phyloP scores from a whole-genome alignment of 1,140 invertebrate species.

The Pteromalus puparum region DNA sequence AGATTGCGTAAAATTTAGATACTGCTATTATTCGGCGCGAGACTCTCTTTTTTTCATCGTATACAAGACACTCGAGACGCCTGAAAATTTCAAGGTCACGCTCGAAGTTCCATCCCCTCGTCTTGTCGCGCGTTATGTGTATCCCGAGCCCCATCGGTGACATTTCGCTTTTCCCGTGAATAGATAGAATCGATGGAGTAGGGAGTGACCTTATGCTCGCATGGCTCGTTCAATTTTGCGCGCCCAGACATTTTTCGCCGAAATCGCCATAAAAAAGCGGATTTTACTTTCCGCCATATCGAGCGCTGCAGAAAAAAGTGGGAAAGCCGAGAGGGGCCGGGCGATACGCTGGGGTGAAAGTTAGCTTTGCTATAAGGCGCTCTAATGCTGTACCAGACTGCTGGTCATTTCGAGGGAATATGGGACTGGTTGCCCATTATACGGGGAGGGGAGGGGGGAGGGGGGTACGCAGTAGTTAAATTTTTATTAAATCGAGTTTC shows the following conservation, averaged over 20 bases:
- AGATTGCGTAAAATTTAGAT: too few species aligned
- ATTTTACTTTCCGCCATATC: background rate
- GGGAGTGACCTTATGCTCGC: background rate
- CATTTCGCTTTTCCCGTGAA: background rate
- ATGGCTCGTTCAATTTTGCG: background rate
- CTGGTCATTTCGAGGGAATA: too few species aligned
- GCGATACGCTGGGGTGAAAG: background rate
- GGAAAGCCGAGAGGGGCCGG: background rate
- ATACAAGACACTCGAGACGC: too few species aligned
- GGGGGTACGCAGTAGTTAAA: too few species aligned
- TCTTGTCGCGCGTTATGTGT: background rate
- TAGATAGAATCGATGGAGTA: background rate
- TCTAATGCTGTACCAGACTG: too few species aligned
- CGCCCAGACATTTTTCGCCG: slow-evolving; percentile 4
- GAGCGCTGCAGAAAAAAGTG: background rate
- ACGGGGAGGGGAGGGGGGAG: too few species aligned
- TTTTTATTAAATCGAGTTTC: too few species aligned
- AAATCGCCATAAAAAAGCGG: background rate
- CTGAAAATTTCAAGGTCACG: background rate
- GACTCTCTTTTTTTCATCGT: too few species aligned
- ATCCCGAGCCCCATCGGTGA: background rate
- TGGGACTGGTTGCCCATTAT: too few species aligned
- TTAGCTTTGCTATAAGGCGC: background rate
- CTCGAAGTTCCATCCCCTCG: background rate
- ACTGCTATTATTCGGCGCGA: too few species aligned